A percentile compares a stretch with the other conserved stretches of the same genome.
Evolutionary conservation across 2,113 vertebrate genomes (phyloP).

Genomic region (Heterochromis multidens): DNA sequence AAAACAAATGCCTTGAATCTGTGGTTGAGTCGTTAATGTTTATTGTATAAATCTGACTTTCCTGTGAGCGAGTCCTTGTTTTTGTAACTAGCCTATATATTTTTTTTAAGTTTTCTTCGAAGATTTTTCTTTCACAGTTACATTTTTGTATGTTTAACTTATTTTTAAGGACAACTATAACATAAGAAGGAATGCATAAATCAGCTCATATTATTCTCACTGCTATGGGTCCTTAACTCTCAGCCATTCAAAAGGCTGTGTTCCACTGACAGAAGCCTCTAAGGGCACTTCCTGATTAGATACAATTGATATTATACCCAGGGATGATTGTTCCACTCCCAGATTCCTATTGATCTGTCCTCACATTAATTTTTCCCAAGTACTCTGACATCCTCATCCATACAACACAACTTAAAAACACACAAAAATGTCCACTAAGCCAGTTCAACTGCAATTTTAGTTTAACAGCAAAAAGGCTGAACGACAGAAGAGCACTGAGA

Average conservation of each 20-base stretch:
- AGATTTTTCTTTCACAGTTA: background rate
- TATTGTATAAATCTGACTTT: background rate
- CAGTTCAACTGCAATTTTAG: no score
- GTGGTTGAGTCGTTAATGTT: background rate
- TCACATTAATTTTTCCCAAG: background rate
- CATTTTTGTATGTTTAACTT: background rate
- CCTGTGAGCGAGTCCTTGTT: background rate
- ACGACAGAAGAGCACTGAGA: no score
- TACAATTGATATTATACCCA: background rate
- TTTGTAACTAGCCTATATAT: background rate
- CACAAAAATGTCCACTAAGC: no score
- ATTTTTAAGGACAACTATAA: background rate
- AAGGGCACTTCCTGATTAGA: background rate
- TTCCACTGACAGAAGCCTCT: background rate
- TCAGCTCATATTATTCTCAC: background rate
- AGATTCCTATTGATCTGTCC: background rate
- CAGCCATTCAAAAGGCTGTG: background rate
- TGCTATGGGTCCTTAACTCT: background rate
- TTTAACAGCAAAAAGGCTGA: no score
- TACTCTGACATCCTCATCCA: background rate
- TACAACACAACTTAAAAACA: background rate
- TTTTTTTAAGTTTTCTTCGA: rapidly evolving
- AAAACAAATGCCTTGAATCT: background rate
- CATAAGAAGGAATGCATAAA: rapidly evolving
- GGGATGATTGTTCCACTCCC: background rate